These are phyloP conservation scores for Enteromius paludinosus DNA, from an alignment of 2,797 vertebrate genomes.

Conservation along the genomic window DNA sequence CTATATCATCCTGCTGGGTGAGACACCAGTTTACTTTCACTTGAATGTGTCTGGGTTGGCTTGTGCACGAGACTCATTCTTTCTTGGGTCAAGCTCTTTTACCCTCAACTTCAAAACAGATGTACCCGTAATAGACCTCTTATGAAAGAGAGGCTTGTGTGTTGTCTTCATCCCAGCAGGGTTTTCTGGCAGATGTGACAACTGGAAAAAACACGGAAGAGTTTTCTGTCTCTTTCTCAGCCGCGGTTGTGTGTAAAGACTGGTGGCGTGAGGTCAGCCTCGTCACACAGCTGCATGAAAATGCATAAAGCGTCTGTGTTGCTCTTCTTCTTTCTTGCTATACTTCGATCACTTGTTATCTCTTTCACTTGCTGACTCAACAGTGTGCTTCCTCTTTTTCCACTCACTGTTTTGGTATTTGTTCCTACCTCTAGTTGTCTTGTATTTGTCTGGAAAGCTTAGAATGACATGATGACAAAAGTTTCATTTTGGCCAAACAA, in stretches of 20 bases:
- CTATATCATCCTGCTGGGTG: constrained; percentile 39
- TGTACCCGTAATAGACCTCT: background rate
- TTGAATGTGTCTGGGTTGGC: constrained; percentile 9
- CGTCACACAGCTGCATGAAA: constrained; percentile 36
- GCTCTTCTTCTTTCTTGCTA: constrained; percentile 10
- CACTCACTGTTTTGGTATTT: constrained; percentile 21
- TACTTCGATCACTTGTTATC: constrained; percentile 24
- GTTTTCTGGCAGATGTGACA: background rate
- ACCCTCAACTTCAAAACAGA: background rate
- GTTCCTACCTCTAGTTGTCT: background rate
- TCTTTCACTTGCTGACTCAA: constrained; percentile 42
- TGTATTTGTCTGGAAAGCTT: background rate
- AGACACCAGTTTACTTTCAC: constrained; percentile 1
- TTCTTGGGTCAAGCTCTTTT: background rate
- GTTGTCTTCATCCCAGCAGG: background rate
- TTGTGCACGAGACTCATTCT: background rate
- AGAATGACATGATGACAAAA: background rate
- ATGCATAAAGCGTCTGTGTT: constrained; percentile 35
- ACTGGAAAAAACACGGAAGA: background rate
- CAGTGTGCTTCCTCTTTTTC: constrained; percentile 15
- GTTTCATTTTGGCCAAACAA: background rate
- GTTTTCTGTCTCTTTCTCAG: constrained; percentile 25
- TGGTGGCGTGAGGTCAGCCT: constrained; percentile 42
- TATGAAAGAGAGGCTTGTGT: background rate
- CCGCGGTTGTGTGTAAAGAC: constrained; percentile 37